Conservation (phyloP, 2,797 vertebrate genomes). For the Netta rufina region DNA sequence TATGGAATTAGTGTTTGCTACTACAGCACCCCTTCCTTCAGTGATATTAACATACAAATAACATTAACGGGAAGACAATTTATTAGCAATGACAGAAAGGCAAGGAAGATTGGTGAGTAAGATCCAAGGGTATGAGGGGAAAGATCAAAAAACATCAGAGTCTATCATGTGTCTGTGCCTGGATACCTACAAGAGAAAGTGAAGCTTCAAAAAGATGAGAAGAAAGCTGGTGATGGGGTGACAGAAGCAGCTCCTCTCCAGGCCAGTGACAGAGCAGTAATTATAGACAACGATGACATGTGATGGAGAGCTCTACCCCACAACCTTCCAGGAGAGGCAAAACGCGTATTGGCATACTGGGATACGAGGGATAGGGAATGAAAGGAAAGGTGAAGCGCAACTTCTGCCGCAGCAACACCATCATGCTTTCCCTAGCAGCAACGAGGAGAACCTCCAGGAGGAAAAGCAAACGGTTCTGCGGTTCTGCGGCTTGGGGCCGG, state of each 20-base stretch:
- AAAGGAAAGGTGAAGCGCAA: background rate
- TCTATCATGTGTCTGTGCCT: constrained; percentile 22
- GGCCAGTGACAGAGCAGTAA: constrained; percentile 40
- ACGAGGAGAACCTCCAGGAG: background rate
- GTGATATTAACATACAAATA: background rate
- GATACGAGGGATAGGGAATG: background rate
- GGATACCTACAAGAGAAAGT: constrained; percentile 37
- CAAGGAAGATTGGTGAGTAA: background rate
- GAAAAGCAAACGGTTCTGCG: background rate
- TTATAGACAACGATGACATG: constrained; percentile 30
- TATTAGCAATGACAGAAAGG: constrained; percentile 30
- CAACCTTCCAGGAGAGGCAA: background rate
- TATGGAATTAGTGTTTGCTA: background rate
- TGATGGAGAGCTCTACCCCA: constrained; percentile 34
- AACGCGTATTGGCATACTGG: background rate
- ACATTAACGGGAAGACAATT: constrained; percentile 29
- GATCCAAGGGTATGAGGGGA: constrained; percentile 37
- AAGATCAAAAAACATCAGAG: constrained; percentile 37
- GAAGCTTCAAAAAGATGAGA: constrained; percentile 46
- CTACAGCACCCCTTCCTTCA: background rate
- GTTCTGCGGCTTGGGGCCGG: background rate
- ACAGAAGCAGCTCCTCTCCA: constrained; percentile 32
- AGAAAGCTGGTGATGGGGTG: constrained; percentile 11
- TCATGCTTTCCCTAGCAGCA: rapidly evolving
- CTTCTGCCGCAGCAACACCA: background rate